Conservation (phyloP, 1,140 invertebrate species). For the Ceratoteleas bidentatus region DNA sequence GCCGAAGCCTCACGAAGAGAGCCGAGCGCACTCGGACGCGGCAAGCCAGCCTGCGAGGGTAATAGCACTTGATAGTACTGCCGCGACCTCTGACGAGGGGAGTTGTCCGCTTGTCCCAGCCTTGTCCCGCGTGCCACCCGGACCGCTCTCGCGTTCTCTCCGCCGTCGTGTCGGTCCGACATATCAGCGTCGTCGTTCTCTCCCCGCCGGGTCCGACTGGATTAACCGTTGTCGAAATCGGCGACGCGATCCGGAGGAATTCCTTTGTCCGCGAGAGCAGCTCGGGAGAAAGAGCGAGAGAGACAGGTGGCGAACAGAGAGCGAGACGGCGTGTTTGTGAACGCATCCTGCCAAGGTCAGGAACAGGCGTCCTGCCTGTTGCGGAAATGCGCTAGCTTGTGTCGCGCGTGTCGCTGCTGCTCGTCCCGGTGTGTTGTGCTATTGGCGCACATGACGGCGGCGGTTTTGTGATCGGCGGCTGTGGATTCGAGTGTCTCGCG, state of each 20-base stretch:
- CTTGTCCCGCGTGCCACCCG: not conserved
- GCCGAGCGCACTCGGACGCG: constrained; percentile 72
- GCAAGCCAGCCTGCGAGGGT: constrained; percentile 72
- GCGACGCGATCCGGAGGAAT: constrained; percentile 69
- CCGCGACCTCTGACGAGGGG: constrained; percentile 76
- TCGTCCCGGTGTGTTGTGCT: not conserved
- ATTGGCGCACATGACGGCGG: constrained; percentile 11
- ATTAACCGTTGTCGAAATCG: not conserved
- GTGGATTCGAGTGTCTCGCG: constrained; percentile 8
- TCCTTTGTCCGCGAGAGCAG: constrained; percentile 74
- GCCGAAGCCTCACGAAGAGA: constrained; percentile 53
- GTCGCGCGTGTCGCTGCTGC: not conserved
- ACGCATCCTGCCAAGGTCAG: constrained; percentile 36
- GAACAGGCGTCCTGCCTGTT: not conserved
- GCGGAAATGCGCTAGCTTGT: constrained; percentile 5
- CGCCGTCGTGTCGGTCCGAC: too few species aligned
- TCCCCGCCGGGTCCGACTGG: too few species aligned
- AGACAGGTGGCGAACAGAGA: constrained; percentile 62
- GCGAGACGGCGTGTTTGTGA: constrained; percentile 30
- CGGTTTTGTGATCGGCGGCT: constrained; percentile 30
- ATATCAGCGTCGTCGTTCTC: too few species aligned
- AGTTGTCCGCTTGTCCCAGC: constrained; percentile 40
- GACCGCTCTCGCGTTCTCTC: not conserved
- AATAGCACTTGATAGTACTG: constrained; percentile 73
- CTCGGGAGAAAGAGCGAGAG: constrained; percentile 18